Evolutionary conservation across 2,888 invertebrate species (phyloP).

Genomic region (Torymus texanus): DNA sequence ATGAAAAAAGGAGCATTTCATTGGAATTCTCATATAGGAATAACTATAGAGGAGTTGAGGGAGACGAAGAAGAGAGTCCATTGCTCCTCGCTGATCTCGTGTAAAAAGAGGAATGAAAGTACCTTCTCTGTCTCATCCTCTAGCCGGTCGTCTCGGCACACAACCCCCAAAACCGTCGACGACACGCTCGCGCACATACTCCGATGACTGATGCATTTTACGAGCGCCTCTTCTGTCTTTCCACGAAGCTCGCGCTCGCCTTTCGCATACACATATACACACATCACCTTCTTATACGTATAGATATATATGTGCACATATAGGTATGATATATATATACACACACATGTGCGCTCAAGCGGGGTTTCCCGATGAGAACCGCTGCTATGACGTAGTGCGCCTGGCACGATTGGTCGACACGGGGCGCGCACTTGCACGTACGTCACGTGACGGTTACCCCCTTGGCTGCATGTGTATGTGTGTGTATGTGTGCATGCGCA

Average conservation of each 20-base stretch:
- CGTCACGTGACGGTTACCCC: slow-evolving; percentile 68
- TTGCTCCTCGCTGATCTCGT: neutral
- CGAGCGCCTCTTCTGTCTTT: slow-evolving; percentile 31
- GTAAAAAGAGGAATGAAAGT: too few species aligned
- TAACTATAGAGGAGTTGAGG: neutral
- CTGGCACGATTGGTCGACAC: slow-evolving; percentile 68
- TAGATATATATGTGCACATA: too few species aligned
- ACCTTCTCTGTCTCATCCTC: too few species aligned
- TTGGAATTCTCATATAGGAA: slow-evolving; percentile 19
- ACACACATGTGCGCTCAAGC: neutral
- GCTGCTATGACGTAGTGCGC: slow-evolving; percentile 67
- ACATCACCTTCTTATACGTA: too few species aligned
- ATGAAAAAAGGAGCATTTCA: neutral
- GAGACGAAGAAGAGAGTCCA: slow-evolving; percentile 3
- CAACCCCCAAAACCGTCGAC: slow-evolving; percentile 7
- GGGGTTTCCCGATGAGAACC: slow-evolving; percentile 64
- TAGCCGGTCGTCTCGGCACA: too few species aligned
- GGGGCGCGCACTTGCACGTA: slow-evolving; percentile 60
- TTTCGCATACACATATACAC: too few species aligned
- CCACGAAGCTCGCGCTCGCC: neutral
- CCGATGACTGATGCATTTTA: slow-evolving; percentile 52
- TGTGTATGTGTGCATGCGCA: neutral
- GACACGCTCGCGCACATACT: neutral
- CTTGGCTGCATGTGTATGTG: slow-evolving; percentile 4
- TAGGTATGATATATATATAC: too few species aligned